Base-by-base conservation (phyloP, 2,113 vertebrate genomes). In the Pterocles burchelli region DNA sequence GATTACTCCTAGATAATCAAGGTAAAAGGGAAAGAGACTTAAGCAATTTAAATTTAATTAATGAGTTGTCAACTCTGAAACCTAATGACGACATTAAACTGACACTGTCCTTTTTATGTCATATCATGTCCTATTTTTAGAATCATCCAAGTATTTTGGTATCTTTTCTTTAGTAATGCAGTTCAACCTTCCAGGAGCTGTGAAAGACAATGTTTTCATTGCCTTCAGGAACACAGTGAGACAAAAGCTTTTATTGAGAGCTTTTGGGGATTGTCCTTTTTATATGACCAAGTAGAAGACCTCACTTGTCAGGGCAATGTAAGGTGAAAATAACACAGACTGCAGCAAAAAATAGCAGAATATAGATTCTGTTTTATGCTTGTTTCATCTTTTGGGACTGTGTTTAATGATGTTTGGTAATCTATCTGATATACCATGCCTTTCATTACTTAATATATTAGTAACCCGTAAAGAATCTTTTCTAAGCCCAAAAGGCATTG, bases 61-160 rank as follows among this genome's bases (percentile, higher is more conserved):
- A 87, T 36, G 34, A 71, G 87, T 78, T 78, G 84, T 92, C 93
- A 82, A 80, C 58, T 87, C 80, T 93, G 66, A 76, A 87, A 57
- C 41, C 70, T 91, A 91, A 72, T 17, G 36, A 72, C 73, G 46
- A 24, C 38, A 70, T 62, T 41, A 78, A 92, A 68, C 28, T 12
- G 57, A 51, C 10, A 36, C 33, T 38, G 34, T 48, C 9, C 3
- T 87, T 94, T 77, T 85, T n/a, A 71, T 70, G 41, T 65, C 58
- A 25, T 58, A 71, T 63, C 25, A 22, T 17, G 31, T 73, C n/a
- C 4, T 90, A 91, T 85, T 73, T 94, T 43, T 52, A 58, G n/a
- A 89, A 74, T 94, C 13, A 49, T 71, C 45, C n/a, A 54, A 17
- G 7, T 90, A 36, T 31, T 83, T 82, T 51, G 79, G 45, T 87